phyloP scores from a whole-genome alignment of 2,888 invertebrate genomes.

The Apomyelois bistriatella region DNA sequence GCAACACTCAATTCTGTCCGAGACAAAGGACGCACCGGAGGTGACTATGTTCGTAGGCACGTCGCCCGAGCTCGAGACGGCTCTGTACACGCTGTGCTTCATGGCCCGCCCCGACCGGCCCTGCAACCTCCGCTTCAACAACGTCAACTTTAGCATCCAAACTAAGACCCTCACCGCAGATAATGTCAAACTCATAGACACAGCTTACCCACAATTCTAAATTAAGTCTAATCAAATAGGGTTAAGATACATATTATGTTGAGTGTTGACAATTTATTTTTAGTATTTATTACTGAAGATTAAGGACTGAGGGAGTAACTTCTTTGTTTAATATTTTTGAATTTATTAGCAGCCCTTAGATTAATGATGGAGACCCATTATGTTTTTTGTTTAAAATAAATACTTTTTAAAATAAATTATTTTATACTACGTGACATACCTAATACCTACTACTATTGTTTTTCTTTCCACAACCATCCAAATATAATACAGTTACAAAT shows the following conservation, averaged over 20 bases:
- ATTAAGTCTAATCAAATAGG: neutral
- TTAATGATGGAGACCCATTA: too few relatives aligned
- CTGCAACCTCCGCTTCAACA: conserved; percentile 82
- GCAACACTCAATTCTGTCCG: conserved; percentile 85
- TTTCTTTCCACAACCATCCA: neutral
- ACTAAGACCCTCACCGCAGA: conserved; percentile 64
- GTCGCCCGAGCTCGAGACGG: conserved; percentile 94
- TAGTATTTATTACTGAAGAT: too few relatives aligned
- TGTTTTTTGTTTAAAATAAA: too few relatives aligned
- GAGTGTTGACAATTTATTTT: too few relatives aligned
- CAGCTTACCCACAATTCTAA: conserved; percentile 57
- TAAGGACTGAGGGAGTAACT: too few relatives aligned
- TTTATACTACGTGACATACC: too few relatives aligned
- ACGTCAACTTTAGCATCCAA: conserved; percentile 63
- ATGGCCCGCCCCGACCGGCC: conserved; percentile 86
- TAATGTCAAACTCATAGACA: conserved; percentile 61
- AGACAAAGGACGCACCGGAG: conserved; percentile 87
- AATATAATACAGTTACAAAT: neutral
- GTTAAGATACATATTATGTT: too few relatives aligned
- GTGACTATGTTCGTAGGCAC: conserved; percentile 91
- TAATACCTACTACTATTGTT: too few relatives aligned
- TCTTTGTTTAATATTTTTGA: too few relatives aligned
- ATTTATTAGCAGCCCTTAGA: too few relatives aligned
- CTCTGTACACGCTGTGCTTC: conserved; percentile 94
- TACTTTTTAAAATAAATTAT: too few relatives aligned